Conservation (phyloP, 2,113 vertebrate genomes). For the Dromas ardeola region DNA sequence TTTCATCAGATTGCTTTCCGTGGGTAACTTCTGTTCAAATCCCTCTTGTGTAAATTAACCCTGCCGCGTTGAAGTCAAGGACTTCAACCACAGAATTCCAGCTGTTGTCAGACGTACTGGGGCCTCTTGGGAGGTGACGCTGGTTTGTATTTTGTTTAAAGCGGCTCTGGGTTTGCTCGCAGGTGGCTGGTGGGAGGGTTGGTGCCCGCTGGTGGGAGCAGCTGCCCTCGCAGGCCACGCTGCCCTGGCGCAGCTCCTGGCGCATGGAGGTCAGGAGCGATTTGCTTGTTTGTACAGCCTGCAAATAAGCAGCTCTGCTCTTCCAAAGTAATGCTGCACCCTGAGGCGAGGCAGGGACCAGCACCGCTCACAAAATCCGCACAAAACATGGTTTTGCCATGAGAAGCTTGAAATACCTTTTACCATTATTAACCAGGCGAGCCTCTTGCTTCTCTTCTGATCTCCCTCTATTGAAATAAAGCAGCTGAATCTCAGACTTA, state of each 20-base stretch:
- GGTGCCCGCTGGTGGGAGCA: neutral
- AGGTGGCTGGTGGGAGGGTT: neutral
- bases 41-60: neutral
- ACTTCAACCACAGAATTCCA: neutral
- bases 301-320: neutral
- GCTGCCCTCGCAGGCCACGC: neutral
- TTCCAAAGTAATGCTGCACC: neutral
- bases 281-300: neutral
- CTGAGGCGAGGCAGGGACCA: neutral
- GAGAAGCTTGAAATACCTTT: neutral
- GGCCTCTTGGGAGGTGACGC: neutral
- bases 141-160: neutral
- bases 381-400: neutral
- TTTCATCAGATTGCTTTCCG: neutral
- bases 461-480: neutral
- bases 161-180: rapidly evolving
- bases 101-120: neutral
- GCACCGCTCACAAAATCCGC: neutral
- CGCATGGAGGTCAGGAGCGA: neutral
- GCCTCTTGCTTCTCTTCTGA: neutral
- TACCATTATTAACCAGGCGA: neutral
- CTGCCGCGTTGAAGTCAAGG: rapidly evolving
- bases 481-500: neutral
- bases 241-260: neutral
- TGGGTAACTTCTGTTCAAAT: neutral